Conservation (phyloP, 1,140 invertebrate species). For the Pseudachorutes palmiensis region DNA sequence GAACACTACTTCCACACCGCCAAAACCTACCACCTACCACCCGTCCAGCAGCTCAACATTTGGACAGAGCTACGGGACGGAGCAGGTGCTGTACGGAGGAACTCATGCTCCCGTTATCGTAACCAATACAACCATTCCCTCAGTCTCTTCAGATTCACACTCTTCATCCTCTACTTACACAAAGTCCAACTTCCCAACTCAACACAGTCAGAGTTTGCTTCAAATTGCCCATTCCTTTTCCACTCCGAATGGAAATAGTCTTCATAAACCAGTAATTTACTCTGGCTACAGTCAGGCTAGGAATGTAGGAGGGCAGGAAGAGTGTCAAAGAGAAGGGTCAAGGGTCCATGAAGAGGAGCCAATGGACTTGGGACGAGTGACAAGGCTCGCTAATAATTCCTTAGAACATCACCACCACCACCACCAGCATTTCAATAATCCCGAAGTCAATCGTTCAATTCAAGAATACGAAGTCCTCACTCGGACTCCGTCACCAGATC, state of each 20-base stretch:
- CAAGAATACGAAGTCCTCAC: too few relatives aligned
- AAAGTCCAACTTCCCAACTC: neutral
- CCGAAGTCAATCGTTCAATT: too few relatives aligned
- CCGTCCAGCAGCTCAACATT: neutral
- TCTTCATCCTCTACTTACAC: neutral
- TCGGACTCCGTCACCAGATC: too few relatives aligned
- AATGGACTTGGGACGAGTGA: constrained; percentile 35
- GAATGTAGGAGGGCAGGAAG: neutral
- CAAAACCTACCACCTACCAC: neutral
- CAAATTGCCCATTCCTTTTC: neutral
- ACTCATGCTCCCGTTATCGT: neutral
- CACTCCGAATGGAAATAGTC: neutral
- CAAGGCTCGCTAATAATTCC: too few relatives aligned
- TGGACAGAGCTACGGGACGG: neutral
- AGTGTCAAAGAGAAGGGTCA: too few relatives aligned
- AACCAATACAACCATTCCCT: neutral
- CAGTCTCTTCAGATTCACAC: neutral
- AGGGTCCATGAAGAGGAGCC: too few relatives aligned
- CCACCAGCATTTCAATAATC: too few relatives aligned
- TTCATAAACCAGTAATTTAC: constrained; percentile 13
- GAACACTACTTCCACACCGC: too few relatives aligned
- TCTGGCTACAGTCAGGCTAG: neutral
- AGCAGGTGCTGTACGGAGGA: neutral
- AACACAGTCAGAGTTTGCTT: neutral
- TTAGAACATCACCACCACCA: too few relatives aligned